Conservation (phyloP, 2,888 invertebrate genomes). For the Bugula neritina region DNA sequence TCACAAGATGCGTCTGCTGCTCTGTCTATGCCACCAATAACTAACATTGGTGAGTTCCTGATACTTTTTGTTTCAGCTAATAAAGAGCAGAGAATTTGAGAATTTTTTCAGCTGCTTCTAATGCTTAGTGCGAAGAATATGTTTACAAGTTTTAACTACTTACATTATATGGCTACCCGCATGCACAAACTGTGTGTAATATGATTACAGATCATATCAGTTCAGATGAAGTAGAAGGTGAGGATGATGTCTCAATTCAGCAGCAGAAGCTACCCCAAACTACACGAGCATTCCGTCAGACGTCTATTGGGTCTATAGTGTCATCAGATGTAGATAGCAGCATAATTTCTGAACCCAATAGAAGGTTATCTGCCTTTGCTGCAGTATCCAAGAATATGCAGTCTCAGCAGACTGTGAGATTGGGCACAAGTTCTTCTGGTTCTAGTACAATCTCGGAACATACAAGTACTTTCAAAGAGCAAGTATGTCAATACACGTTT, state of each 20-base stretch:
- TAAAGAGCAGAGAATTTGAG: too few species aligned
- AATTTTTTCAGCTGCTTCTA: too few species aligned
- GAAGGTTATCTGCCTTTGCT: constrained; percentile 14
- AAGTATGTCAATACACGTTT: too few species aligned
- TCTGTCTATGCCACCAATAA: background rate
- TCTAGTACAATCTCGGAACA: constrained; percentile 8
- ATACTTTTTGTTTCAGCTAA: too few species aligned
- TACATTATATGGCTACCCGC: too few species aligned
- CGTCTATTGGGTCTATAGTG: background rate
- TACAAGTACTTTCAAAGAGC: too few species aligned
- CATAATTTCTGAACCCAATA: background rate
- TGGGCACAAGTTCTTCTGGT: background rate
- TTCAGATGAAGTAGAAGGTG: background rate
- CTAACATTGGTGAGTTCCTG: constrained; percentile 6
- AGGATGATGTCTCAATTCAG: background rate
- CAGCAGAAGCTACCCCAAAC: background rate
- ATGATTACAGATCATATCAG: constrained; percentile 21
- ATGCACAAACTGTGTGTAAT: too few species aligned
- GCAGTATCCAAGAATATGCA: background rate
- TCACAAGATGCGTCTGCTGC: background rate
- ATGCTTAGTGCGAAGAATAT: too few species aligned
- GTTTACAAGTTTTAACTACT: too few species aligned
- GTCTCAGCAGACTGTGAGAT: background rate
- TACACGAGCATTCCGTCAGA: background rate
- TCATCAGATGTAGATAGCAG: constrained; percentile 6